Evolutionary conservation across 1,140 invertebrate genomes (phyloP), one percentile per base, ranked within the genome.

Genomic region (Cheumatopsyche charites): DNA sequence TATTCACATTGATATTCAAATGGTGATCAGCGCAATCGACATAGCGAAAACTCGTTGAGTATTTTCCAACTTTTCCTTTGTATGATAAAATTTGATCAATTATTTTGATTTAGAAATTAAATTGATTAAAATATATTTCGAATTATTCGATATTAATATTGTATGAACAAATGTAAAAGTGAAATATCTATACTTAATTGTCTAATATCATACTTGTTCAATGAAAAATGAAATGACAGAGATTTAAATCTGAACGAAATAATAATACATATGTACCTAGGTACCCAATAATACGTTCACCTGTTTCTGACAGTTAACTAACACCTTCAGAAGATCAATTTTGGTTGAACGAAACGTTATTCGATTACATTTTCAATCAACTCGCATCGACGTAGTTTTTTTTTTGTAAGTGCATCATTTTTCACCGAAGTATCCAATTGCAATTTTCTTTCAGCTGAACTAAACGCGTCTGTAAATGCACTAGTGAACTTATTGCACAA

Each of bases 11-110:
- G 62, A 17, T 65, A 65, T 65, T 65, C 62, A 65, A 65, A 65
- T 65, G 29, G 62, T 65, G 62, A 65, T 65, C 62, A 65, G 29
- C 19, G 19, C 36, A 36, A 36, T 42, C 29, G 62, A 65, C 62
- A 65, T 65, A 17, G 29, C 36, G 29, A 17, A 36, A 65, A 65
- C 43, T 65, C 36, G 43, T 65, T 65, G 43, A 42, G 19, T 6
- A 43, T 65, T 65, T 65, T 42, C 62, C 26, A 19, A 19, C 62
- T 42, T 65, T 65, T 65, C 62, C 36, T 65, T 65, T 42, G 36
- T 42, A 12, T 62, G 62, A 43, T 4, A 43, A 65, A 62, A 36
- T 9, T 9, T 4, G 9, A 4, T 36, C 29, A 36, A 36, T 3
- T 36, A 4, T 36, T 36, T 36, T 36, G 29, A 36, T 4, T 4